These are phyloP conservation scores for Choristoneura rosaceana DNA, from an alignment of 2,888 invertebrate genomes.

Conservation along the genomic window DNA sequence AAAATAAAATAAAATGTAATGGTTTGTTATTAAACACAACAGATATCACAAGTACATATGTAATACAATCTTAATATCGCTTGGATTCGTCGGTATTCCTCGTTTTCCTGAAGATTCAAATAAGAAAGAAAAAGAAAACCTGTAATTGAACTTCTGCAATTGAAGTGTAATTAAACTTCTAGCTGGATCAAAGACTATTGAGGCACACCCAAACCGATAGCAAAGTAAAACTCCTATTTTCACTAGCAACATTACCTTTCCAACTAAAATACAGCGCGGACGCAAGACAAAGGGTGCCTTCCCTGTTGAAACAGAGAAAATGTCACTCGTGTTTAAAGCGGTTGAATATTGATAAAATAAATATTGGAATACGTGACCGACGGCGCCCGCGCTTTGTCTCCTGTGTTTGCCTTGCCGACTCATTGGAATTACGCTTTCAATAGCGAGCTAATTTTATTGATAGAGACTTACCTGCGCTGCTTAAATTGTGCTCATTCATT, in stretches of 20 bases:
- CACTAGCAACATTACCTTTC: constrained; percentile 4
- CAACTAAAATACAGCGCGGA: constrained; percentile 34
- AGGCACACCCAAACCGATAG: background rate
- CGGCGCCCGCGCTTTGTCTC: constrained; percentile 53
- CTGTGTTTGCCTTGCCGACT: constrained; percentile 43
- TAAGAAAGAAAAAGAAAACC: no score
- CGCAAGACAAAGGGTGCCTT: constrained; percentile 43
- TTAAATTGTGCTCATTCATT: constrained; percentile 41
- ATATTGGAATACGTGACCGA: constrained; percentile 74
- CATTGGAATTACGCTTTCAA: constrained; percentile 43
- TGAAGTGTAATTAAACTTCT: background rate
- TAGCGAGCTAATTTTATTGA: constrained; percentile 42
- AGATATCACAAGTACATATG: background rate
- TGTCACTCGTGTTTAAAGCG: constrained; percentile 59
- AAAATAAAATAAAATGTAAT: background rate
- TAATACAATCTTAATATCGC: no score
- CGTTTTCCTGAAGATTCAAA: no score
- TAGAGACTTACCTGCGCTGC: constrained; percentile 38
- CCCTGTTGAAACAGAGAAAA: constrained; percentile 52
- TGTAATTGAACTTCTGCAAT: background rate
- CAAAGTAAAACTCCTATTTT: constrained; percentile 12
- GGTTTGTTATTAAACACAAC: background rate
- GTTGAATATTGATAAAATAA: constrained; percentile 80
- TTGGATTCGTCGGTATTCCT: no score
- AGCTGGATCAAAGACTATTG: background rate